phyloP scores from a whole-genome alignment of 2,888 invertebrate genomes.

The Ornithoptera priamus region DNA sequence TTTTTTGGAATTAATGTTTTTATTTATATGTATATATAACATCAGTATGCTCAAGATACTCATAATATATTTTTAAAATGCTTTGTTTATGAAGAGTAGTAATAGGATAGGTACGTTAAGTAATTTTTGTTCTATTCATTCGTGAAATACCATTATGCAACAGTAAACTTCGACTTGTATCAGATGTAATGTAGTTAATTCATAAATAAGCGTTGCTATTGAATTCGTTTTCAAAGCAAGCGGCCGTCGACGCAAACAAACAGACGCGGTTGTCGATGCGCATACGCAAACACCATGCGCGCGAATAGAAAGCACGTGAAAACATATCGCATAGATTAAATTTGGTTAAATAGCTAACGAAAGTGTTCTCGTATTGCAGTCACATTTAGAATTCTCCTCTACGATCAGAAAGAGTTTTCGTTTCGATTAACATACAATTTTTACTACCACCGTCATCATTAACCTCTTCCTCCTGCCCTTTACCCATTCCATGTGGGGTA shows the following conservation, averaged over 20 bases:
- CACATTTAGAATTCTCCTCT: constrained; percentile 7
- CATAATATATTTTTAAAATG: no score
- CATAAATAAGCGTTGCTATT: constrained; percentile 17
- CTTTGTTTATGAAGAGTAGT: no score
- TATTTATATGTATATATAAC: no score
- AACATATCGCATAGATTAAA: constrained; percentile 45
- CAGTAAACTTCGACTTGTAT: background rate
- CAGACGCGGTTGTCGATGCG: constrained; percentile 2
- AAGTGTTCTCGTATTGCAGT: constrained; percentile 34
- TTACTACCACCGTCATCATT: no score
- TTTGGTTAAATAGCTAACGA: constrained; percentile 46
- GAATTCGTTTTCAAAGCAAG: constrained; percentile 22
- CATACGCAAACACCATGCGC: constrained; percentile 11
- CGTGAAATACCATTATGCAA: background rate
- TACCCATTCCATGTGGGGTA: no score
- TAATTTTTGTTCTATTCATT: background rate
- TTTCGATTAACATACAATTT: background rate
- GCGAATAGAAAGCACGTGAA: constrained; percentile 50
- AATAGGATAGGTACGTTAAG: no score
- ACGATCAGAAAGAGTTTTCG: constrained; percentile 1
- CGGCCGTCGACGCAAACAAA: constrained; percentile 1
- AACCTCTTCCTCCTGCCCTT: no score
- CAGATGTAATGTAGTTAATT: background rate
- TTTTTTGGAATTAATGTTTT: no score
- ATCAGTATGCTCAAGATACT: no score